Conservation (phyloP, 1,140 invertebrate genomes). For the Euwallacea fornicatus region DNA sequence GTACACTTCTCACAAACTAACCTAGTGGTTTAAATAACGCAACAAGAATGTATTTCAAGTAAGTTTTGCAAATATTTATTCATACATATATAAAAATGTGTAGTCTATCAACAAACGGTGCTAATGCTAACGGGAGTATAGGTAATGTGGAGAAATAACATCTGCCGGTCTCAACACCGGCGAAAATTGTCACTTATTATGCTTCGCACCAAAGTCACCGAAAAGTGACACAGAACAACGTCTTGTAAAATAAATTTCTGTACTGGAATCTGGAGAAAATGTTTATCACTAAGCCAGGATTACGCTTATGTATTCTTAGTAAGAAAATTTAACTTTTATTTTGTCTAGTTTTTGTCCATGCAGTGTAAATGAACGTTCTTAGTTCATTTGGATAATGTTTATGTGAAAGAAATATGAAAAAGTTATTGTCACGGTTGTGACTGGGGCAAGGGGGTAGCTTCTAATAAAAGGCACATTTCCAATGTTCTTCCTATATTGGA, state of each 20-base stretch:
- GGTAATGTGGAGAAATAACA: background rate
- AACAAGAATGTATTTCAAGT: too few species aligned
- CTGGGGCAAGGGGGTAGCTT: too few species aligned
- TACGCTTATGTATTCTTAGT: conserved; percentile 30
- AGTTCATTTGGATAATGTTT: too few species aligned
- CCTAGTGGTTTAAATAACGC: too few species aligned
- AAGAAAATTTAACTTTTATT: background rate
- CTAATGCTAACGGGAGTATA: background rate
- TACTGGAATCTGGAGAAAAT: conserved; percentile 29
- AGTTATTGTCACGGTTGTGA: too few species aligned
- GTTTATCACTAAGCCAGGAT: conserved; percentile 40
- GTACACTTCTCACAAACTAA: too few species aligned
- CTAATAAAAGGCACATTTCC: too few species aligned
- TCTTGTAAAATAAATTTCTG: background rate
- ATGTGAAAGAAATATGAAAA: too few species aligned
- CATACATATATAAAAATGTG: background rate
- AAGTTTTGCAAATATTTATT: too few species aligned
- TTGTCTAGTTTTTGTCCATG: too few species aligned
- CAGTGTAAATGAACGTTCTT: too few species aligned
- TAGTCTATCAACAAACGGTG: background rate
- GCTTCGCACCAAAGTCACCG: background rate
- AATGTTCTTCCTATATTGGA: background rate
- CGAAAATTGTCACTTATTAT: background rate
- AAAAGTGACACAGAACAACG: background rate
- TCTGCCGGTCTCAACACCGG: background rate